Evolutionary conservation across 2,113 vertebrate genomes (phyloP).

Genomic region (Tupaia tana): DNA sequence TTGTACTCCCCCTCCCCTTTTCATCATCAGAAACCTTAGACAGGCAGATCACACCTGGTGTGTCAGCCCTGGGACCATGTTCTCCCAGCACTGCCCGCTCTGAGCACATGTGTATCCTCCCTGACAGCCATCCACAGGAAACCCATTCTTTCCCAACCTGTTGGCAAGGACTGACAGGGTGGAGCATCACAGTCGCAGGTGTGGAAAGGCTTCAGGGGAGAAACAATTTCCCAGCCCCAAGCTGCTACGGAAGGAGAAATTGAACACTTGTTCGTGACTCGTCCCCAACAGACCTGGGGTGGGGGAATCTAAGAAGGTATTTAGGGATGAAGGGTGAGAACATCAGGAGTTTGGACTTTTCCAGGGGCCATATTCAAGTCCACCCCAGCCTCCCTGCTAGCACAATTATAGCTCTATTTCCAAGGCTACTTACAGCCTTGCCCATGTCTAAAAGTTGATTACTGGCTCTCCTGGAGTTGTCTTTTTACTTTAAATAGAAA

Average conservation of each 20-base stretch:
- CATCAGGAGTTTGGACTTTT: no score
- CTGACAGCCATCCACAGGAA: conserved; percentile 34
- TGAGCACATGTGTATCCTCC: not conserved
- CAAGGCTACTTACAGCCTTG: not conserved
- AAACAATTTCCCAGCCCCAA: not conserved
- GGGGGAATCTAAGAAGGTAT: not conserved
- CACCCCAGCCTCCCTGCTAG: rapidly evolving
- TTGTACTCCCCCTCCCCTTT: rapidly evolving
- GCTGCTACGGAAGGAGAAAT: conserved; percentile 77
- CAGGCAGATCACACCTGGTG: rapidly evolving
- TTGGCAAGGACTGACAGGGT: conserved; percentile 68
- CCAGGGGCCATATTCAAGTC: not conserved
- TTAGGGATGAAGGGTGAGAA: not conserved
- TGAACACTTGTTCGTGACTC: conserved; percentile 65
- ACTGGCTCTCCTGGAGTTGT: no score
- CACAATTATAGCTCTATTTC: rapidly evolving
- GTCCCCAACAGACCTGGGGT: not conserved
- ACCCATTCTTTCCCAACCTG: conserved; percentile 70
- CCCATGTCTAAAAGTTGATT: no score
- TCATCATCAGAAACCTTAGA: not conserved
- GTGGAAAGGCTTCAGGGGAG: not conserved
- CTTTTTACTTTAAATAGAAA: not conserved
- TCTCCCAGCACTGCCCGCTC: no score
- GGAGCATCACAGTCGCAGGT: not conserved
- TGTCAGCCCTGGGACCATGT: rapidly evolving